Evolutionary conservation across 2,888 invertebrate genomes (phyloP), one percentile per base, ranked within the genome.

Genomic region (Epinotia demarniana): DNA sequence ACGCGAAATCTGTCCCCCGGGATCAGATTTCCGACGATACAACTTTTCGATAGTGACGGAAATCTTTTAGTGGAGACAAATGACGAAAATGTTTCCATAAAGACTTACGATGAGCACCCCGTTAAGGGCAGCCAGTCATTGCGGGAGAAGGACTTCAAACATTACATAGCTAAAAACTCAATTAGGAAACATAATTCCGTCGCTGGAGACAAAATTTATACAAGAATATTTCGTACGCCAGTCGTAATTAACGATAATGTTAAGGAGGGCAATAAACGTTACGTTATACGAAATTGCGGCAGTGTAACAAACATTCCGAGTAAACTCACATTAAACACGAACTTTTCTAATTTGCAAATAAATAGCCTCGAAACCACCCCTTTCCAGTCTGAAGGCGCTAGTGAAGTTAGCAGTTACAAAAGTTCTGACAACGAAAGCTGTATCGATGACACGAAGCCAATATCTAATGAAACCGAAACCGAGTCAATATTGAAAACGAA

Each of bases 21-120:
- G 81, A 91, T 95, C 78, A 89, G 89, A 81, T 92, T 96, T 80
- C 96, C 96, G 49, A 94, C 94, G 75, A 95, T 96, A 86, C 95
- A 96, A 87, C 94, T 96, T 79, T 95, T 95, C 86, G 95, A 95
- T 89, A 94, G 95, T 83, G 95, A 95, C 80, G 95, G 95, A 79
- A 94, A 95, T 87, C 90, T 96, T 71, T 90, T 95, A 79, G 92
- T 95, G 43, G 95, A 96, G 89, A 95, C 95, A 79, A 95, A 95
- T 81, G 95, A 95, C 81, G 94, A 94, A 80, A 94, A 94, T 78
- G 85, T 91, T 82, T 93, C 92, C 78, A 94, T 89, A 85, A 94
- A 91, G 83, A 94, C 94, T 82, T 87, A 88, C 12, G 85, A 90
- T 62, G 89, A 90, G 69, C 78, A 80, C 62, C 68, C 80, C 58